A percentile compares a stretch with the other conserved stretches of the same genome.
Evolutionary conservation across 2,113 vertebrate species (phyloP).

Genomic region (Phycodurus eques): DNA sequence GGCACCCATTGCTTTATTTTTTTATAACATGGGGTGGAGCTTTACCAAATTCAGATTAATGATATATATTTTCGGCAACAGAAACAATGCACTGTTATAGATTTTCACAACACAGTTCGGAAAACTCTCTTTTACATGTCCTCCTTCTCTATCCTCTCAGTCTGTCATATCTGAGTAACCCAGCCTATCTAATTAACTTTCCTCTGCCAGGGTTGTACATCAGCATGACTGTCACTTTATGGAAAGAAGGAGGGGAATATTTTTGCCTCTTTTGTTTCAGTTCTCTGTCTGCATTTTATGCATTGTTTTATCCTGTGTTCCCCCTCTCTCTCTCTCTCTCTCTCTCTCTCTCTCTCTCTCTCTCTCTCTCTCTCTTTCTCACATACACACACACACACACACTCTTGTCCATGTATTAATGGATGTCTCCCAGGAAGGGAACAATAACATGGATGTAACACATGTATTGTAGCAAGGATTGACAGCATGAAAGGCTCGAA

Average conservation of each 20-base stretch:
- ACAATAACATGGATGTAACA: slow-evolving; percentile 35
- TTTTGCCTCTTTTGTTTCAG: slow-evolving; percentile 49
- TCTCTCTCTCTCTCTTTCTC: slow-evolving; percentile 15
- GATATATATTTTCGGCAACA: not conserved
- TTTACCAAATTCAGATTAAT: not conserved
- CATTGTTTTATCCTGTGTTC: slow-evolving; percentile 11
- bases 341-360: slow-evolving; percentile 14
- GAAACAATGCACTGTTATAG: not conserved
- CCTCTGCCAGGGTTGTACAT: slow-evolving; percentile 70
- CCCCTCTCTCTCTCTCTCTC: slow-evolving; percentile 12
- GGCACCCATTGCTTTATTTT: slow-evolving; percentile 1
- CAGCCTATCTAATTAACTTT: slow-evolving; percentile 77
- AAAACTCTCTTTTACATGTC: slow-evolving; percentile 21
- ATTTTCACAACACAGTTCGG: not conserved
- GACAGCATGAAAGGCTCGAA: slow-evolving; percentile 31
- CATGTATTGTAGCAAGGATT: slow-evolving; percentile 31
- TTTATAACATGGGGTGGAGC: not conserved
- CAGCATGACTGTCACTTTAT: slow-evolving; percentile 68
- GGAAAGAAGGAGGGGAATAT: slow-evolving; percentile 29
- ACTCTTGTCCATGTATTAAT: slow-evolving; percentile 39
- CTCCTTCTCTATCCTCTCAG: slow-evolving; percentile 21
- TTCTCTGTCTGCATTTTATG: slow-evolving; percentile 7
- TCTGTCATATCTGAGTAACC: slow-evolving; percentile 64
- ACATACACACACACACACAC: no score
- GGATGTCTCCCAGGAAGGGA: slow-evolving; percentile 39